Conservation (phyloP, 2,113 vertebrate genomes). For the Catharus bicknelli region DNA sequence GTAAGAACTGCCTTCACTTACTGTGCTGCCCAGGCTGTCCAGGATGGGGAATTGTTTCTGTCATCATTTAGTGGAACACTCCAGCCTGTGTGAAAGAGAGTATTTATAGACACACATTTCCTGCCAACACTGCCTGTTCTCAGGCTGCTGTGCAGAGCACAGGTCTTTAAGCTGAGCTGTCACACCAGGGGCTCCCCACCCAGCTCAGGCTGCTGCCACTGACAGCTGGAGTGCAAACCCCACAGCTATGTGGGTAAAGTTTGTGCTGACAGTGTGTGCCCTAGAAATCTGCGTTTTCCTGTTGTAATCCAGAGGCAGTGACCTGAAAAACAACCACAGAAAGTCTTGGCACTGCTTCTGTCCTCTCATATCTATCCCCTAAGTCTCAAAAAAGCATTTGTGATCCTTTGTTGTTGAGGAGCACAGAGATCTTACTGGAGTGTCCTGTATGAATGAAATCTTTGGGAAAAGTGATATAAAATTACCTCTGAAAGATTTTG, state of each 20-base stretch:
- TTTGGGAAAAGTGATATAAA: neutral
- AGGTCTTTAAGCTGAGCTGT: neutral
- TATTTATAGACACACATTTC: accelerated
- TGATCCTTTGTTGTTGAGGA: neutral
- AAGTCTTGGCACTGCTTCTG: neutral
- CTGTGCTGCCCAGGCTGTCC: neutral
- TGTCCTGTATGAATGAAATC: neutral
- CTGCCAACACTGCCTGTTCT: neutral
- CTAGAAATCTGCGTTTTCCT: neutral
- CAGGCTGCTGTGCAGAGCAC: neutral
- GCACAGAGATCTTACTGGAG: neutral
- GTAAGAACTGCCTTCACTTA: neutral
- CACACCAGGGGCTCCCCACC: accelerated
- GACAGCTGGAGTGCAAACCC: neutral
- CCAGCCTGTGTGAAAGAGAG: neutral
- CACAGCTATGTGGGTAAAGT: accelerated
- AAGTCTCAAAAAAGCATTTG: neutral
- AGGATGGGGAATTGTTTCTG: accelerated
- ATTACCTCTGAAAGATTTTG: neutral
- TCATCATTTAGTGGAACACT: neutral
- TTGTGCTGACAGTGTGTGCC: neutral
- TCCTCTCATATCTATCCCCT: accelerated
- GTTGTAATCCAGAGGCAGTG: neutral
- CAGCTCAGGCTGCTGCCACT: accelerated
- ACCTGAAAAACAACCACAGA: neutral